Base-by-base conservation (phyloP, 2,888 invertebrate species). In the Altica lythri region DNA sequence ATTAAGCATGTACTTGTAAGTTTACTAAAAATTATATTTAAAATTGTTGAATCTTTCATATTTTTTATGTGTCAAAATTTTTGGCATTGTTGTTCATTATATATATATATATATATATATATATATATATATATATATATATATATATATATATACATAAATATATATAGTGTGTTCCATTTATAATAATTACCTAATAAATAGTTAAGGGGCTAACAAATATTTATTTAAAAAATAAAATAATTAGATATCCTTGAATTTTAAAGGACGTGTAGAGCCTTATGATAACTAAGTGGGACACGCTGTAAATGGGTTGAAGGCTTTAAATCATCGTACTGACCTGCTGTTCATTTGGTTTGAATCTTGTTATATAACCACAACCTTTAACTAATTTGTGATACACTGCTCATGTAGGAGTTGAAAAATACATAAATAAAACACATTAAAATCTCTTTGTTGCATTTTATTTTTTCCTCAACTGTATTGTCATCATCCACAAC, bases 351-450 rank as follows among this genome's bases (percentile, higher is more conserved):
- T 60, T 63, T 55, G 57, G 37, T 55, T 61, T 59, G 55, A 47
- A 37, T 47, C 59, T 63, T 66, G 57, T 62, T 53, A 57, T 56
- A 60, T 60, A 67, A 53, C 22, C 56, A 59, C 63, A 55, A 58
- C 60, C 60, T 64, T 68, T 59, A 68, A 71, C 67, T 68, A 68
- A 69, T 71, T 70, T 71, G 70, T 71, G 71, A 70, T 71, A 70
- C 71, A 70, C 70, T 69, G 71, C 69, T 70, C 70, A 70, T 70
- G 65, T 69, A 68, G 70, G 66, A 68, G 68, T 66, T 65, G 65
- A 66, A 69, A n/a, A 68, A 68, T 62, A 68, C 65, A 67, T 66
- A 63, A 71, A 66, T 68, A 68, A 69, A 64, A 67, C 66, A 67
- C 64, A 67, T 66, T 64, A 62, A 61, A 12, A 47, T 47, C 37